Base-by-base conservation (phyloP, 92 coral and sea anemone species). In the Porites divaricata region DNA sequence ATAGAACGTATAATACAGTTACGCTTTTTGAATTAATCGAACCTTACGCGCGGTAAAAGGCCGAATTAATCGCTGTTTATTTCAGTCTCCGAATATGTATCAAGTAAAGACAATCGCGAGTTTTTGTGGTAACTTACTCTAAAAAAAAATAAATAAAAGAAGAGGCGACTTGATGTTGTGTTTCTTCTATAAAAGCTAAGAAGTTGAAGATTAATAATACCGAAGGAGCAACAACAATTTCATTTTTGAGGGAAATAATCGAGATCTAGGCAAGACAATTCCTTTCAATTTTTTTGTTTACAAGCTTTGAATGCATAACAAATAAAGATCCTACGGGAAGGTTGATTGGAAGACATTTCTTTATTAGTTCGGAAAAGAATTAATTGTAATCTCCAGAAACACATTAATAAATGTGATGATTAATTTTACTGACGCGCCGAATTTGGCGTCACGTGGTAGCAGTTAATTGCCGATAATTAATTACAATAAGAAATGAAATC, bases 321-420 rank as follows among this genome's bases (percentile, higher is more conserved):
- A 82, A 82, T 82, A 72, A 64, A 58, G 45, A 81, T 72, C 45
- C 78, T 61, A 16, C 62, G 50, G 15, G 81, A 75, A 81, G 85
- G 93, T 87, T 81, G 83, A 76, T 78, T 88, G 86, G 64, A 83
- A 87, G 77, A 87, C 78, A 73, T 77, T 69, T 63, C 84, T 81
- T 90, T 81, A 84, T 90, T 91, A 84, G 91, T 79, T 74, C 78
- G 92, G 85, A 50, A 69, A 86, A 85, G 79, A 78, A 89, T 94
- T 89, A 94, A 91, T 91, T 85, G 85, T 79, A 84, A 89, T 87
- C 80, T 88, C 78, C 89, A 77, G 80, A 78, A 83, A 84, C 91
- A 72, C 81, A 88, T 83, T 92, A 94, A 93, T 86, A 90, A 87
- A 85, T 91, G 82, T 78, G 83, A 78, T 83, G 89, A 93, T 93